phyloP scores from a whole-genome alignment of 2,113 vertebrate genomes.

The Rallus limicola region DNA sequence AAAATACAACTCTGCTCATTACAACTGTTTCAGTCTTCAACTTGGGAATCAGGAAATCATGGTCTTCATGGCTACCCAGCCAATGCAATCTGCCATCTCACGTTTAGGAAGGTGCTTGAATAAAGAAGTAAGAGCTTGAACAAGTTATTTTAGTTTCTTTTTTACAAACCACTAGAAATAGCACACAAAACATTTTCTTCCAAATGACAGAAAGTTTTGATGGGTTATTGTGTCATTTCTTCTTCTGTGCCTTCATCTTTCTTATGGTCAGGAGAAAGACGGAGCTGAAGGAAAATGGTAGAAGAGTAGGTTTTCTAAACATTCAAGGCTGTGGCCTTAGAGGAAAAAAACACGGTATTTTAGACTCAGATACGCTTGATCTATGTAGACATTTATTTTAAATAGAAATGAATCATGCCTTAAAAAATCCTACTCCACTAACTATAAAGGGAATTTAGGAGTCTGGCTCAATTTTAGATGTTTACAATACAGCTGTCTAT shows the following conservation, averaged over 20 bases:
- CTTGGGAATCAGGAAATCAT: not conserved
- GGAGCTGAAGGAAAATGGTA: not conserved
- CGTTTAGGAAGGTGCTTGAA: not conserved
- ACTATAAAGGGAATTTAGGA: not conserved
- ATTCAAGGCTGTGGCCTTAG: not conserved
- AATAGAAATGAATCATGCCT: not conserved
- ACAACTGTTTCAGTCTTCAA: not conserved
- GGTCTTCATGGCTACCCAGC: not conserved
- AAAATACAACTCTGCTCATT: not conserved
- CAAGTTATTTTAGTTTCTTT: not conserved
- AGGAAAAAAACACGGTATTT: not conserved
- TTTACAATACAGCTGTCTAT: not conserved
- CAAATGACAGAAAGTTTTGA: not conserved
- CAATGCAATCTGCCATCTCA: not conserved
- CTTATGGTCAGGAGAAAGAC: not conserved
- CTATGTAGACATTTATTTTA: not conserved
- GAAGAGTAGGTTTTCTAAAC: not conserved
- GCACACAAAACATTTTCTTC: not conserved
- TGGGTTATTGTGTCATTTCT: not conserved
- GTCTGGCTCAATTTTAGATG: not conserved
- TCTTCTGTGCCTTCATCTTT: not conserved
- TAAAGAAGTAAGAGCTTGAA: not conserved
- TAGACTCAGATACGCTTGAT: not conserved
- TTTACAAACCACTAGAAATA: not conserved
- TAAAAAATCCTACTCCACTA: not conserved